Evolutionary conservation across 2,888 invertebrate genomes (phyloP), one percentile per base, ranked within the genome.

Genomic region (Slavum lentiscoides): DNA sequence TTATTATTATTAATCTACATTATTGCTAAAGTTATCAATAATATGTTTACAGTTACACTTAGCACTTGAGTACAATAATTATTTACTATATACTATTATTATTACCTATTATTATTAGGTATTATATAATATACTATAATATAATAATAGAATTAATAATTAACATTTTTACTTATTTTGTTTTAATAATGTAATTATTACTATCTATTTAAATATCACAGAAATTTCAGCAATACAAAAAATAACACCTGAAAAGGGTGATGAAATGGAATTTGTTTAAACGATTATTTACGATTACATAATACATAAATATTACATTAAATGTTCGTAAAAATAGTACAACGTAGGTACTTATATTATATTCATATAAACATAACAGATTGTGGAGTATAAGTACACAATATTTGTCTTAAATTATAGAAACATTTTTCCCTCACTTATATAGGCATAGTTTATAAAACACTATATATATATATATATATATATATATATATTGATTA

Each of bases 181-280:
- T n/a, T 77, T 77, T 62, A 77, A 69, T 23, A 30, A 15, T 62
- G 70, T 77, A 76, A 58, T 30, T 30, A 30, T 30, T 68, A 69
- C 37, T 64, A 74, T 53, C 64, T 55, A 62, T 70, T 70, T 77
- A 70, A 74, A 77, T 77, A 77, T 77, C 77, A 77, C 77, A 77
- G 77, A 55, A 77, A 62, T 77, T 70, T 70, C 53, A 77, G 61
- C n/a, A 69, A 61, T 77, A 70, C 39, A 70, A 77, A 77, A 74
- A 70, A 39, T 17, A 64, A 64, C 55, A 77, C 70, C 77, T 19
- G 2, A 75, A 75, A 58, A 58, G 21, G 74, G 74, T 23, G 66
- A 75, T 23, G 23, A 75, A 75, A 75, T 75, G 74, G 66, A 75
- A 75, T 75, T 37, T 11, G 11, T 64, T 64, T 9, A 55, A n/a